A percentile compares a stretch with the other conserved stretches of the same genome.
These are phyloP conservation scores for Melanotaenia maccullochi DNA, from an alignment of 2,797 vertebrate species.

Conservation along the genomic window DNA sequence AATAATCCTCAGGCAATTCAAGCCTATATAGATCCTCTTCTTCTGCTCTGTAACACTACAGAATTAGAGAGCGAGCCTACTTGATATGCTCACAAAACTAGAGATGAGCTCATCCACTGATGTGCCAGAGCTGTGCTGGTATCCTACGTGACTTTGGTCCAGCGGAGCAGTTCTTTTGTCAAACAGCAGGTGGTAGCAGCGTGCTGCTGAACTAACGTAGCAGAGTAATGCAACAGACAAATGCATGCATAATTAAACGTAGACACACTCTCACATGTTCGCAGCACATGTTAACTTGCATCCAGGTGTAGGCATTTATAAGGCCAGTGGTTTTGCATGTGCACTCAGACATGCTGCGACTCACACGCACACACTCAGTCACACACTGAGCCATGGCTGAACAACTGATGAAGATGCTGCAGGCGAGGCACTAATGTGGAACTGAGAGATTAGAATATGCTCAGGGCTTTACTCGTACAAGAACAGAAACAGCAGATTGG, in stretches of 20 bases:
- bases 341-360: constrained; percentile 43
- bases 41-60: constrained; percentile 39
- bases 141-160: constrained; percentile 76
- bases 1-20: constrained; percentile 45
- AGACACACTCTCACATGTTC: constrained; percentile 52
- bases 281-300: constrained; percentile 59
- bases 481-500: constrained; percentile 76
- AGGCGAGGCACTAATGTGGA: constrained; percentile 82
- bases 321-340: constrained; percentile 34
- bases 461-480: constrained; percentile 76
- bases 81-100: constrained; percentile 65
- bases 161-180: constrained; percentile 29
- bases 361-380: constrained; percentile 21
- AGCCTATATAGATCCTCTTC: constrained; percentile 31
- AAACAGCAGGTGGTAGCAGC: constrained; percentile 75
- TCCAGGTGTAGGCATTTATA: constrained; percentile 47
- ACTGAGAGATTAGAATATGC: constrained; percentile 84
- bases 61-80: constrained; percentile 32
- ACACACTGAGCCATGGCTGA: constrained; percentile 66
- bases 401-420: constrained; percentile 83
- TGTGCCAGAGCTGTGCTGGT: constrained; percentile 65
- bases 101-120: constrained; percentile 74
- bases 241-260: neutral
- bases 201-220: constrained; percentile 18
- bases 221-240: constrained; percentile 23